Conservation (phyloP, 2,888 invertebrate species). For the Stenichneumon culpator region DNA sequence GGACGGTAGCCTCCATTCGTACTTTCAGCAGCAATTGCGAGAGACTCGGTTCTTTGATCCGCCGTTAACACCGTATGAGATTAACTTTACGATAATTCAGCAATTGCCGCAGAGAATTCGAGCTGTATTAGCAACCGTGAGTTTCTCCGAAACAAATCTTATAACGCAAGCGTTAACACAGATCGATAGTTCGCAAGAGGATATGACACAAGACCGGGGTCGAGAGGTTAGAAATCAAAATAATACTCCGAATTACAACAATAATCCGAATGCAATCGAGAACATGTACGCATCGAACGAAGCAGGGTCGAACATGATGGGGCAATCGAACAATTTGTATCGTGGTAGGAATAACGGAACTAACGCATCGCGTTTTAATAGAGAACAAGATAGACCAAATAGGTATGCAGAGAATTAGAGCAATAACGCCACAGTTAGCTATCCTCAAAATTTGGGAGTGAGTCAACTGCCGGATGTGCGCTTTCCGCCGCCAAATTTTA, state of each 20-base stretch:
- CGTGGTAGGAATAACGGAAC: not conserved
- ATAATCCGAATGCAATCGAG: not conserved
- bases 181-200: conserved; percentile 12
- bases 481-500: conserved; percentile 12
- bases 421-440: not conserved
- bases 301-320: not conserved
- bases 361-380: conserved; percentile 13
- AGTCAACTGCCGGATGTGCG: not conserved
- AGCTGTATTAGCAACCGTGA: conserved; percentile 26
- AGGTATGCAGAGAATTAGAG: not conserved
- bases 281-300: not conserved
- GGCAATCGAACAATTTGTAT: not conserved
- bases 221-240: not conserved
- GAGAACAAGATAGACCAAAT: not conserved
- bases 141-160: conserved; percentile 30
- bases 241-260: not conserved
- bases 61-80: conserved; percentile 45
- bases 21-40: conserved; percentile 57
- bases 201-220: not conserved
- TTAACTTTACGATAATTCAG: conserved; percentile 61
- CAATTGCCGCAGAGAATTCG: conserved; percentile 58
- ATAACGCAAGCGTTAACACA: conserved; percentile 45
- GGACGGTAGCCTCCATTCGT: conserved; percentile 47
- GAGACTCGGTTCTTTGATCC: conserved; percentile 54
- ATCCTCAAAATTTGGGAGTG: not conserved